A percentile compares a stretch with the other conserved stretches of the same genome.
phyloP scores from a whole-genome alignment of 2,888 invertebrate species.

The Chrysopilus asiliformis region DNA sequence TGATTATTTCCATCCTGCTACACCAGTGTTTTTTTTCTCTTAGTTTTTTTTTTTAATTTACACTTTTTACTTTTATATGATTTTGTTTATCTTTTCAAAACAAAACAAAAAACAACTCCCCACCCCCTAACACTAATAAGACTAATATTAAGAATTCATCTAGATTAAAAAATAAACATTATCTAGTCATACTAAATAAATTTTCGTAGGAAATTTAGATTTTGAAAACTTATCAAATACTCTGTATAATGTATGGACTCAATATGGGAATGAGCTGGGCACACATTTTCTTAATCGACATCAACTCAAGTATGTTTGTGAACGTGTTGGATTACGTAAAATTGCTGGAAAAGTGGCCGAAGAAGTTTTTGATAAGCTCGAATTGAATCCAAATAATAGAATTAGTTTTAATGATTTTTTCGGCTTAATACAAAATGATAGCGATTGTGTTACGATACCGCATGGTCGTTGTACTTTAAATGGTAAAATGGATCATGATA shows the following conservation, averaged over 20 bases:
- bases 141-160: too few relatives aligned
- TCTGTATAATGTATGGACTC: conserved; percentile 48
- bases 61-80: background rate
- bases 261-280: conserved; percentile 39
- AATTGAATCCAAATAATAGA: conserved; percentile 44
- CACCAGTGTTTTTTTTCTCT: too few relatives aligned
- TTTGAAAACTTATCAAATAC: conserved; percentile 40
- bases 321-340: conserved; percentile 49
- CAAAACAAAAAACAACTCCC: background rate
- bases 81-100: background rate
- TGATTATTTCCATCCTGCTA: conserved; percentile 1
- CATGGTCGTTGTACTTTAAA: conserved; percentile 4
- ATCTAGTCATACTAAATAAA: conserved; percentile 13
- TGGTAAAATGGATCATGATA: background rate
- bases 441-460: conserved; percentile 17
- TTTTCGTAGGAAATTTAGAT: conserved; percentile 24
- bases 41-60: too few relatives aligned
- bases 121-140: too few relatives aligned
- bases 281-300: conserved; percentile 42
- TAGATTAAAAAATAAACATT: too few relatives aligned
- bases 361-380: conserved; percentile 51
- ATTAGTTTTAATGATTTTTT: conserved; percentile 54
- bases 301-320: conserved; percentile 50
- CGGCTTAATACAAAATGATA: conserved; percentile 43
- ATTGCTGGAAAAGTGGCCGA: conserved; percentile 48